Base-by-base conservation (phyloP, 2,888 invertebrate species). In the Malacosoma neustria region DNA sequence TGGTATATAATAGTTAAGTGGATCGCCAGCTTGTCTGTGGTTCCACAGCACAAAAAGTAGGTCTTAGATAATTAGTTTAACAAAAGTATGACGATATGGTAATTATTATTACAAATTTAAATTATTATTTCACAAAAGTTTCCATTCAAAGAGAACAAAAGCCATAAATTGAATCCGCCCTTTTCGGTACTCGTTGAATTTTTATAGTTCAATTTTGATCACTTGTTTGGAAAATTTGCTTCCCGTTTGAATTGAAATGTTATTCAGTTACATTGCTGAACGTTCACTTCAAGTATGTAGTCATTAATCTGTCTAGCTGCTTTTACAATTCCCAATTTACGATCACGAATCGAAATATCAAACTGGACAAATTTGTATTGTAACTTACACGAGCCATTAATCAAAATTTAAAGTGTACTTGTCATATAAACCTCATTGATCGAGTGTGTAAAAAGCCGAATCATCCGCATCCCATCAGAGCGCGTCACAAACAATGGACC, bases 201-300 rank as follows among this genome's bases (percentile, higher is more conserved):
- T 80, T 79, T 74, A 65, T 73, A 79, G 73, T 75, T 72, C 67
- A 61, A 72, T 74, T 74, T 72, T 72, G 77, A 82, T 81, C 74
- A 75, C 76, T 76, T 71, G 73, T 72, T 75, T 61, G 62, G 63
- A 76, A 79, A 80, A 81, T 79, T 77, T 79, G 81, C 76, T 61
- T 69, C 60, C 61, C 45, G 61, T 61, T 59, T 54, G 61, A 65
- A 59, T 61, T 58, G 63, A 66, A 61, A 66, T 56, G 61, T 54
- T n/a, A 22, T 51, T 45, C 42, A 41, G 37, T 35, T 48, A 29
- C 50, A 22, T 9, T 22, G 5, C 22, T 22, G 22, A 31, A 38
- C 34, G 40, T 13, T 39, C 37, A 42, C 41, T 51, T n/a, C n/a
- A n/a, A n/a, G n/a, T n/a, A n/a, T n/a, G n/a, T n/a, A n/a, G n/a